Conservation (phyloP, 2,113 vertebrate species). For the Pseudonaja textilis region DNA sequence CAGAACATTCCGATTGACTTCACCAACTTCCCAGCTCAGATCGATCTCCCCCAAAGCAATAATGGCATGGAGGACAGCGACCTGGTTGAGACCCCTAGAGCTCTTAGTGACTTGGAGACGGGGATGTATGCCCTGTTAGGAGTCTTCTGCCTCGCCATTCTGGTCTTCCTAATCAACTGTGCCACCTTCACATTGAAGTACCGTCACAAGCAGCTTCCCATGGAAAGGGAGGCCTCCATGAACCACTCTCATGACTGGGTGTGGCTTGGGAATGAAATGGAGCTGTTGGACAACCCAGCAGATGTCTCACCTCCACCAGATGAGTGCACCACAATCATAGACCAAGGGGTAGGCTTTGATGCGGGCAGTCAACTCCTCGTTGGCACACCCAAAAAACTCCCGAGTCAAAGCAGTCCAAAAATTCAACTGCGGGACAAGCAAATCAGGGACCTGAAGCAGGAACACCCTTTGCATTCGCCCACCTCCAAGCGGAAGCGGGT, state of each 20-base stretch:
- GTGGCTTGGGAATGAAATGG: slow-evolving; percentile 91
- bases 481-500: slow-evolving; percentile 90
- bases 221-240: slow-evolving; percentile 83
- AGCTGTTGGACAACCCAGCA: slow-evolving; percentile 80
- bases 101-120: slow-evolving; percentile 91
- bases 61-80: slow-evolving; percentile 74
- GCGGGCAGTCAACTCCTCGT: slow-evolving; percentile 79
- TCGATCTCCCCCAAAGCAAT: slow-evolving; percentile 77
- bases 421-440: slow-evolving; percentile 59
- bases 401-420: slow-evolving; percentile 74
- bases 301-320: slow-evolving; percentile 77
- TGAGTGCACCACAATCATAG: slow-evolving; percentile 83
- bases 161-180: slow-evolving; percentile 96
- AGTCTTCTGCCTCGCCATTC: slow-evolving; percentile 94
- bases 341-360: slow-evolving; percentile 75
- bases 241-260: slow-evolving; percentile 97
- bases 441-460: slow-evolving; percentile 73
- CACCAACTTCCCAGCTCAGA: slow-evolving; percentile 88
- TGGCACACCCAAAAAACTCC: slow-evolving; percentile 72
- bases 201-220: slow-evolving; percentile 89
- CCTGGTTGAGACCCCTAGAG: slow-evolving; percentile 73
- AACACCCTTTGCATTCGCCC: slow-evolving; percentile 74
- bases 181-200: slow-evolving; percentile 91
- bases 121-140: slow-evolving; percentile 97
- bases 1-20: slow-evolving; percentile 86